Base-by-base conservation (phyloP, 2,797 vertebrate genomes). In the Peromyscus melanophrys region DNA sequence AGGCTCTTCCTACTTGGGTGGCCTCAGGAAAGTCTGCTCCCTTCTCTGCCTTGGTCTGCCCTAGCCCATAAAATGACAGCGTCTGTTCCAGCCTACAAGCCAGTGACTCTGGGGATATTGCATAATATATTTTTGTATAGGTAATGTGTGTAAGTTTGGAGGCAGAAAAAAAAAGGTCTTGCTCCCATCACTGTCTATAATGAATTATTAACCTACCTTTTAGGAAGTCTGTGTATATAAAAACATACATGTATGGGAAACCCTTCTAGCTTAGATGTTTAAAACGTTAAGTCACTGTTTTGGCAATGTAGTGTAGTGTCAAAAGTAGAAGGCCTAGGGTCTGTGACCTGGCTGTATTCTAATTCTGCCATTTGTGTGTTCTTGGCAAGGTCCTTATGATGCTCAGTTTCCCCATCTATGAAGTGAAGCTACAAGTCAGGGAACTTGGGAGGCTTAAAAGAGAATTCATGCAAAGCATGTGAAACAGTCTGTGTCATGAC, bases 1-100 rank as follows among this genome's bases (percentile, higher is more conserved):
- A 10, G 84, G 29, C 19, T 92, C 65, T 96, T 57, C 73, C 88
- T 87, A n/a, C 84, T 19, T 98, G 92, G 94, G 96, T 97, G 92
- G 92, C 94, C 91, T 85, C 59, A 76, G 76, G 86, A 65, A 75
- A 89, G 59, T 85, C 90, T 87, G 61, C 49, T 89, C 59, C 65
- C 63, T 21, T 75, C n/a, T 69, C 83, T 95, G 57, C 82, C 92
- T 96, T 27, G 27, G 75, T 91, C 87, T 88, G 77, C 85, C 78
- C 31, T 34, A 57, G 31, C 17, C 40, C 21, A 49, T 87, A 73
- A 94, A 87, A 88, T 57, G 73, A 65, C 78, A 49, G 75, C n/a
- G 49, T 96, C 67, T 43, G 63, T 75, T 89, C 13, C 46, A 95
- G 83, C 46, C 87, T 96, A 69, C 13, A 89, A 21, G 84, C 87